Base-by-base conservation (phyloP, 2,888 invertebrate species). In the Cerceris rybyensis region DNA sequence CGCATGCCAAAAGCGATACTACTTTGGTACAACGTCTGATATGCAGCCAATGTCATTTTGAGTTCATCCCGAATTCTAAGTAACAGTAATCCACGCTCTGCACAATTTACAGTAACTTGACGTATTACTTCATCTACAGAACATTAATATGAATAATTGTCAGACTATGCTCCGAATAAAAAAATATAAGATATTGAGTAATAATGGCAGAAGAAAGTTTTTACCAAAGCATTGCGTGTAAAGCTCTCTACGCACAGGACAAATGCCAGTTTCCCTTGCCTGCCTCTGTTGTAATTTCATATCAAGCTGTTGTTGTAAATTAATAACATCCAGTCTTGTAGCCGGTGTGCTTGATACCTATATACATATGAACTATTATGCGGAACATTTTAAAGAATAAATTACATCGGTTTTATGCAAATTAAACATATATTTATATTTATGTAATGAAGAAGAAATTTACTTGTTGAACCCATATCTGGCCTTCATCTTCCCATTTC, bases 1-100 rank as follows among this genome's bases (percentile, higher is more conserved):
- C 99, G 95, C 96, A 99, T 98, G 41, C 98, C 99, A 91, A 98
- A 99, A 0, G 99, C 98, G 66, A 99, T 97, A 69, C 98, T 98
- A 92, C 98, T 98, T 92, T 99, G 99, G 90, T 99, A 98, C 1
- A 99, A 94, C 0, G 98, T 98, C 93, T 98, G 98, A 91, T 98
- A 99, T 0, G 99, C 98, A 88, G 98, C 97, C 93, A 99, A 96
- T 0, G 99, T 98, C 96, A 99, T 98, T 82, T 97, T 95, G 73
- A 99, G 96, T 93, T 99, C 99, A 91, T 99, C 99, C 28, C 99
- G 94, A 6, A 99, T 97, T 86, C 99, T 94, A 67, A 99, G 93
- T 63, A 99, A 93, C 7, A 99, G 93, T n/a, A 99, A 94, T 4
- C 99, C 99, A 86, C 99, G 94, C 93, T 99, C 99, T 0, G 98